Conservation (phyloP, 2,888 invertebrate genomes). For the Cephonodes hylas region DNA sequence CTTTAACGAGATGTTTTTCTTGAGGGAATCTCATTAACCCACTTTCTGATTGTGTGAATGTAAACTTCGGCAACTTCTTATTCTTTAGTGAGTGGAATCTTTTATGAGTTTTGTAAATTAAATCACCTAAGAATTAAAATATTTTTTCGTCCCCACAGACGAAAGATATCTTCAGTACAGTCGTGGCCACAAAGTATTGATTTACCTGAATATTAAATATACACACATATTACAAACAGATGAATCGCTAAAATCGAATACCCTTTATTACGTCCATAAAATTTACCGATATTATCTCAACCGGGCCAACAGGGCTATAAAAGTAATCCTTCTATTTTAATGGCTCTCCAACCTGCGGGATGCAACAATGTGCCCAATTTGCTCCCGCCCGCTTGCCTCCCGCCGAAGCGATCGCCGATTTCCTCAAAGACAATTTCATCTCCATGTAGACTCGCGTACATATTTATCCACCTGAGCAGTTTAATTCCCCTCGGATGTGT, state of each 20-base stretch:
- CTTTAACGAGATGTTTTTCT: constrained; percentile 81
- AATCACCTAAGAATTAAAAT: constrained; percentile 55
- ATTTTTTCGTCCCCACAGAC: constrained; percentile 22
- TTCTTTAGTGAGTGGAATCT: constrained; percentile 64
- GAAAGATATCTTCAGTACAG: too few relatives aligned
- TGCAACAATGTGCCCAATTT: constrained; percentile 73
- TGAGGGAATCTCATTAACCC: constrained; percentile 80
- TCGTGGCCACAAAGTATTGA: background rate
- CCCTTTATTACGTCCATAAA: constrained; percentile 77
- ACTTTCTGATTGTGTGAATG: constrained; percentile 78
- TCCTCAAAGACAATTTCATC: constrained; percentile 39
- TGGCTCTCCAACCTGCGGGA: constrained; percentile 72
- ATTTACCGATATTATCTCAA: constrained; percentile 78
- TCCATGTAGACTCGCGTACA: constrained; percentile 31
- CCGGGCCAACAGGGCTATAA: constrained; percentile 72
- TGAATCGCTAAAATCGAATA: constrained; percentile 76
- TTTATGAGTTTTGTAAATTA: constrained; percentile 66
- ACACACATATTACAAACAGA: constrained; percentile 65
- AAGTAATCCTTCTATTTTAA: constrained; percentile 79
- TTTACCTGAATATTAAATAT: background rate
- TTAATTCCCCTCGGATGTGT: constrained; percentile 21
- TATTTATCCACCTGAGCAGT: constrained; percentile 14
- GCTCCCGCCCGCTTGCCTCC: constrained; percentile 42
- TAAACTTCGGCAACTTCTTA: constrained; percentile 73
- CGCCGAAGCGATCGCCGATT: constrained; percentile 39